Percentiles rank a stretch among this genome's conserved stretches.
Evolutionary conservation across 2,888 invertebrate species (phyloP).

Genomic region (Sesia bembeciformis): DNA sequence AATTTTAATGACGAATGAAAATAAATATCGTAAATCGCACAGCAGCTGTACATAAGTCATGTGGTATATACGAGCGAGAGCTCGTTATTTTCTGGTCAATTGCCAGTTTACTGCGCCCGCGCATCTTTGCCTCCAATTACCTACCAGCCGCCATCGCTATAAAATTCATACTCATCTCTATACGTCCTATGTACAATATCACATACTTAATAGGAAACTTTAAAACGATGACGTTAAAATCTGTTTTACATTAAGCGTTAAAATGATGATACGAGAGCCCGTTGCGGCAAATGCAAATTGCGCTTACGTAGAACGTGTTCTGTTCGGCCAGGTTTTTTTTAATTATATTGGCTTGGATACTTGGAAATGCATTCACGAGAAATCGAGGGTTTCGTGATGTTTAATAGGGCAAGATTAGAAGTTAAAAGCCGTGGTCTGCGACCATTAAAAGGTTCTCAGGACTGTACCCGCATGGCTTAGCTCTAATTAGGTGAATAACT

Average conservation of each 20-base stretch:
- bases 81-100: slow-evolving; percentile 75
- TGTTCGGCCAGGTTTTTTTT: slow-evolving; percentile 68
- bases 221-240: background rate
- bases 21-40: slow-evolving; percentile 35
- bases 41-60: slow-evolving; percentile 59
- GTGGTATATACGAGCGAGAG: slow-evolving; percentile 43
- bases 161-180: slow-evolving; percentile 30
- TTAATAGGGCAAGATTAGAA: slow-evolving; percentile 73
- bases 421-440: slow-evolving; percentile 56
- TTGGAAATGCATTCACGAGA: slow-evolving; percentile 71
- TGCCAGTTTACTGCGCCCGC: slow-evolving; percentile 70
- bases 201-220: slow-evolving; percentile 14
- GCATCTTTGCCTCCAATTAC: slow-evolving; percentile 73
- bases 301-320: slow-evolving; percentile 71
- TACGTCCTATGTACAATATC: slow-evolving; percentile 20
- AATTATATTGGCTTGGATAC: slow-evolving; percentile 69
- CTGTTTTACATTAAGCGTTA: too few species aligned
- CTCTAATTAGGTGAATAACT: slow-evolving; percentile 30
- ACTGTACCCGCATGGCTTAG: slow-evolving; percentile 25
- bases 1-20: background rate
- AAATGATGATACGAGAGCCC: slow-evolving; percentile 9
- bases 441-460: slow-evolving; percentile 56
- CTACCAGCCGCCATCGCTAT: slow-evolving; percentile 67
- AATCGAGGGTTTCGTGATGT: slow-evolving; percentile 62
- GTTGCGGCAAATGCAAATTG: slow-evolving; percentile 57